Evolutionary conservation across 1,140 invertebrate species (phyloP).

Genomic region (Drosophila suzukii): DNA sequence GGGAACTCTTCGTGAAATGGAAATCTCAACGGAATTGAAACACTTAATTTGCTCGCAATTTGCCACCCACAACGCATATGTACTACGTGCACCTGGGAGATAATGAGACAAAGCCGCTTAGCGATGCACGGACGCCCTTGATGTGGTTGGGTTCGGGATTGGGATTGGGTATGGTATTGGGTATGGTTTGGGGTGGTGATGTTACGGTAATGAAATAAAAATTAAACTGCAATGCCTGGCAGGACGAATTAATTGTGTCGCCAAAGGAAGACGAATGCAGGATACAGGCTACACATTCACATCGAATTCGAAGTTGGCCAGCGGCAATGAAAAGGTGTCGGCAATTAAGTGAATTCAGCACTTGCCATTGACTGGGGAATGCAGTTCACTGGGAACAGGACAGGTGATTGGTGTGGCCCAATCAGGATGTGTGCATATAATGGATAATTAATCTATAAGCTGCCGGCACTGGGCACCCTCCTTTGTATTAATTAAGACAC

Average conservation of each 20-base stretch:
- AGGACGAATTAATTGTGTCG: conserved; percentile 66
- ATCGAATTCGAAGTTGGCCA: conserved; percentile 36
- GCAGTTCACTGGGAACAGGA: background rate
- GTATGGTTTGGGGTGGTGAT: background rate
- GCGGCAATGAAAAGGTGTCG: conserved; percentile 59
- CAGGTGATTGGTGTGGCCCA: conserved; percentile 2
- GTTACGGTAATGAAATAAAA: conserved; percentile 66
- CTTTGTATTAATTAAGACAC: conserved; percentile 59
- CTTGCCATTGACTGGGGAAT: conserved; percentile 52
- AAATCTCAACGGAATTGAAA: conserved; percentile 48
- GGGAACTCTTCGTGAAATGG: conserved; percentile 9
- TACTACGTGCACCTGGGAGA: conserved; percentile 47
- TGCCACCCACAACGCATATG: conserved; percentile 13
- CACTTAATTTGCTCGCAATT: conserved; percentile 46
- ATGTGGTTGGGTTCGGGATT: background rate
- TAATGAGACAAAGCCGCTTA: conserved; percentile 68
- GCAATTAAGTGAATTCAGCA: conserved; percentile 76
- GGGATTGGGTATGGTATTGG: background rate
- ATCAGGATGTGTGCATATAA: conserved; percentile 33
- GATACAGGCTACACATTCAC: conserved; percentile 7
- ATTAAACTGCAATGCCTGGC: conserved; percentile 44
- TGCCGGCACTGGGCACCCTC: conserved; percentile 5
- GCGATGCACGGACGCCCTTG: conserved; percentile 27
- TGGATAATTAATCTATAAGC: conserved; percentile 68
- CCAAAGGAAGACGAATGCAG: conserved; percentile 8